Conservation (phyloP, 2,797 vertebrate species). For the Hemitrygon akajei region DNA sequence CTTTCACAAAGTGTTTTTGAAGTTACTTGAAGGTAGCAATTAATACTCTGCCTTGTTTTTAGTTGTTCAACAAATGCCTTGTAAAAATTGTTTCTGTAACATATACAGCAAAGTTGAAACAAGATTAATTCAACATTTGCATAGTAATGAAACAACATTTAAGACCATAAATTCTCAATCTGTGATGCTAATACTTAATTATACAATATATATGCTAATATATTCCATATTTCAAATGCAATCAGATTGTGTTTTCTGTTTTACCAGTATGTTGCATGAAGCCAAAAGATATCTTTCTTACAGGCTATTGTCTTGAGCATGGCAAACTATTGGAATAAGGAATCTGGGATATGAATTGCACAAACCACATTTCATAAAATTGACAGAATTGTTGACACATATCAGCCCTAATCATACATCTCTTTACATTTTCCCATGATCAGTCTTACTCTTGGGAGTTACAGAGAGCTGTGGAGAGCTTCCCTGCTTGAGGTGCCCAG, state of each 20-base stretch:
- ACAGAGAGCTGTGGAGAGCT: background rate
- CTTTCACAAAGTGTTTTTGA: background rate
- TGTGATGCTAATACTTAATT: conserved; percentile 14
- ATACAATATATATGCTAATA: conserved; percentile 12
- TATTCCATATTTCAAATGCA: background rate
- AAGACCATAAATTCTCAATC: background rate
- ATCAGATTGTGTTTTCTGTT: background rate
- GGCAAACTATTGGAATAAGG: background rate
- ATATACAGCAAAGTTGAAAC: background rate
- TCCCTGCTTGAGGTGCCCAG: background rate
- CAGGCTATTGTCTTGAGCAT: background rate
- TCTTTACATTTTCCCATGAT: background rate
- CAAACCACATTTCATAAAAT: background rate
- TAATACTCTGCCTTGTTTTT: background rate
- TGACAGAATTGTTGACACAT: background rate
- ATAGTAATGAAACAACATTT: background rate
- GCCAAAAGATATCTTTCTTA: background rate
- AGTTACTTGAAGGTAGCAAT: background rate
- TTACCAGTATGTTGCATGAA: background rate
- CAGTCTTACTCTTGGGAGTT: background rate
- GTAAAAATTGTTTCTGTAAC: background rate
- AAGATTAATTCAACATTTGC: conserved; percentile 23
- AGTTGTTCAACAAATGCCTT: background rate
- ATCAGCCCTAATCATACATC: background rate
- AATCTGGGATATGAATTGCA: background rate